phyloP scores from a whole-genome alignment of 2,113 vertebrate genomes.

The Plectropomus leopardus region DNA sequence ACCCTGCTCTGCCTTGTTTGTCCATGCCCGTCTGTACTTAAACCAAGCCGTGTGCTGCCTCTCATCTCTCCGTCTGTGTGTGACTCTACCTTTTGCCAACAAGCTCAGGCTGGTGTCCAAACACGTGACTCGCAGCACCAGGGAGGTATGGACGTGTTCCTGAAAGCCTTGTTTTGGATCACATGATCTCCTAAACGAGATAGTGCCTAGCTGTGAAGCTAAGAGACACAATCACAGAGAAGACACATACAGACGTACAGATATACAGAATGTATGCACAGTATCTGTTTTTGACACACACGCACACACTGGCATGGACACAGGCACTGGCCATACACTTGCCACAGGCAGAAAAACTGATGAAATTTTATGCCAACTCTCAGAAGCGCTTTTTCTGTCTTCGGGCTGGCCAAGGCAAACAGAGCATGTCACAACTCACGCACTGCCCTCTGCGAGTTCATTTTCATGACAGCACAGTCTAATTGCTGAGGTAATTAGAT shows the following conservation, averaged over 20 bases:
- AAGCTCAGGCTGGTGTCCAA: slow-evolving; percentile 53
- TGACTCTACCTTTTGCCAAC: slow-evolving; percentile 47
- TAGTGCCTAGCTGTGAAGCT: slow-evolving; percentile 1
- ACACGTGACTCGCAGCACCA: slow-evolving; percentile 32
- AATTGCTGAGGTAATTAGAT: slow-evolving; percentile 77
- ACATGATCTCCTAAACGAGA: slow-evolving; percentile 19
- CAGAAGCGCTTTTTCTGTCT: slow-evolving; percentile 48
- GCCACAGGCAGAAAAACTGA: slow-evolving; percentile 52
- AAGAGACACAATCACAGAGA: not conserved
- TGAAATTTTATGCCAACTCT: slow-evolving; percentile 61
- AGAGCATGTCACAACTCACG: slow-evolving; percentile 32
- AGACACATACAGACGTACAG: not conserved
- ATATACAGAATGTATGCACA: not conserved
- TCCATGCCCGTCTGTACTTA: slow-evolving; percentile 21
- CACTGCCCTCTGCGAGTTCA: slow-evolving; percentile 61
- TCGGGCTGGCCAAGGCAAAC: slow-evolving; percentile 50
- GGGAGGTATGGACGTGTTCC: slow-evolving; percentile 43
- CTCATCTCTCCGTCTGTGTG: slow-evolving; percentile 45
- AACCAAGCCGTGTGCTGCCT: slow-evolving; percentile 40
- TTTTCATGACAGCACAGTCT: slow-evolving; percentile 60
- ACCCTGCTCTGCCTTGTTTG: slow-evolving; percentile 10
- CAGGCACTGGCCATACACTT: slow-evolving; percentile 22
- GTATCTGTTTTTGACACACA: slow-evolving; percentile 3
- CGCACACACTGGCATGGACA: slow-evolving; percentile 11
- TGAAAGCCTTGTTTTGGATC: slow-evolving; percentile 36